phyloP scores from a whole-genome alignment of 2,888 invertebrate genomes.

The Auanema freiburgensis region DNA sequence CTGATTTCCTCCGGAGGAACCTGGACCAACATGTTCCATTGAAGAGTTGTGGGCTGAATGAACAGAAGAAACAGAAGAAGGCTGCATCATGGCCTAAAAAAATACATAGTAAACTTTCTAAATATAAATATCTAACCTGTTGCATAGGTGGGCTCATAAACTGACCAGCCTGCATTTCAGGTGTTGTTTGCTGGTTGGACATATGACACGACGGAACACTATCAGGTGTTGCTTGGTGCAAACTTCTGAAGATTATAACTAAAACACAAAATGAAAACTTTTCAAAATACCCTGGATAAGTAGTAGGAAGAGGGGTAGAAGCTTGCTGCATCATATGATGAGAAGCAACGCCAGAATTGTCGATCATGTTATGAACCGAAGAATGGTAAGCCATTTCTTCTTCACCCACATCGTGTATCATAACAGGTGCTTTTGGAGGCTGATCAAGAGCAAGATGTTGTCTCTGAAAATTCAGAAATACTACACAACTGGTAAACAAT shows the following conservation, averaged over 20 bases:
- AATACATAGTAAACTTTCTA: neutral
- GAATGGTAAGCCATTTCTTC: conserved; percentile 9
- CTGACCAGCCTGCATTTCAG: conserved; percentile 32
- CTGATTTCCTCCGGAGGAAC: conserved; percentile 4
- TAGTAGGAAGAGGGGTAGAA: no score
- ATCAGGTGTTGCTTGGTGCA: conserved; percentile 41
- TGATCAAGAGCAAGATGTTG: conserved; percentile 18
- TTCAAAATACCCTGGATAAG: no score
- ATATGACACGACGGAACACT: conserved; percentile 35
- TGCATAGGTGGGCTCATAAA: conserved; percentile 40
- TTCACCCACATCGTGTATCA: conserved; percentile 12
- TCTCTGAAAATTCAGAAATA: conserved; percentile 7
- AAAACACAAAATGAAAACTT: no score
- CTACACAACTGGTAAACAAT: neutral
- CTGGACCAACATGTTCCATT: conserved; percentile 27
- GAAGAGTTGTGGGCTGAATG: conserved; percentile 37
- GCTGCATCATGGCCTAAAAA: conserved; percentile 18
- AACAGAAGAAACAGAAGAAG: conserved; percentile 37
- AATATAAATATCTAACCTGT: conserved; percentile 3
- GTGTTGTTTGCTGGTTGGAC: conserved; percentile 28
- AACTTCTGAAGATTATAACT: conserved; percentile 19
- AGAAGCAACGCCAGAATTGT: neutral
- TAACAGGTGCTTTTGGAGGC: conserved; percentile 25
- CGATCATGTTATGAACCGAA: neutral
- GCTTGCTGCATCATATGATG: neutral